Evolutionary conservation across 2,888 invertebrate species (phyloP).

Genomic region (Mactromeris polynyma): DNA sequence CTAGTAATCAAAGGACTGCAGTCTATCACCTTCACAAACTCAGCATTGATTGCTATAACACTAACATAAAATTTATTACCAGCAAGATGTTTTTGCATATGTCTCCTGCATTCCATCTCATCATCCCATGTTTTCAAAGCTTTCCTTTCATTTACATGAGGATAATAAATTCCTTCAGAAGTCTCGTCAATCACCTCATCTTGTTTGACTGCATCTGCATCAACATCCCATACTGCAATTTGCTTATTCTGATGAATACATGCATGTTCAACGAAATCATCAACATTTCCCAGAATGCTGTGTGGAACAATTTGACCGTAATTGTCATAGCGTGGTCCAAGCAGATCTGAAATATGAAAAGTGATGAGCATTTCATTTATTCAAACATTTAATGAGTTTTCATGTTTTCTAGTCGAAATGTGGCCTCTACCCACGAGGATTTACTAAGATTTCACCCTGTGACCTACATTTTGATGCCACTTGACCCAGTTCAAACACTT

Average conservation of each 20-base stretch:
- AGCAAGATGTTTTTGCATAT: constrained; percentile 40
- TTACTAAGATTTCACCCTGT: too few relatives aligned
- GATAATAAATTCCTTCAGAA: neutral
- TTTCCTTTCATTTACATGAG: constrained; percentile 29
- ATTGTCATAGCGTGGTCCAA: constrained; percentile 43
- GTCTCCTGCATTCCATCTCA: constrained; percentile 43
- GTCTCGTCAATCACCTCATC: neutral
- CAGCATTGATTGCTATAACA: neutral
- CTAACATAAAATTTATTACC: neutral
- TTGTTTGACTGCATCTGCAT: neutral
- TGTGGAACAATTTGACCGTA: constrained; percentile 47
- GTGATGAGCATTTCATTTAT: neutral
- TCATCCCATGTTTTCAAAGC: constrained; percentile 44
- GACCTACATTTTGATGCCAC: too few relatives aligned
- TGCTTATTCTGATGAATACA: neutral
- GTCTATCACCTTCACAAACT: too few relatives aligned
- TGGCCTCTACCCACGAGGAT: too few relatives aligned
- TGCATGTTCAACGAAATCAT: constrained; percentile 42
- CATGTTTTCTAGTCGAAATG: too few relatives aligned
- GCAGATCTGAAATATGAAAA: constrained; percentile 25
- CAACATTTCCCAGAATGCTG: constrained; percentile 59
- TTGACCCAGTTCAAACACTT: too few relatives aligned
- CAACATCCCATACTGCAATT: neutral
- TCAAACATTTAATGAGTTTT: too few relatives aligned
- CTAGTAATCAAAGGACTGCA: too few relatives aligned